A percentile compares a stretch with the other conserved stretches of the same genome.
Evolutionary conservation across 2,797 vertebrate species (phyloP).

Genomic region (Borostomias antarcticus): DNA sequence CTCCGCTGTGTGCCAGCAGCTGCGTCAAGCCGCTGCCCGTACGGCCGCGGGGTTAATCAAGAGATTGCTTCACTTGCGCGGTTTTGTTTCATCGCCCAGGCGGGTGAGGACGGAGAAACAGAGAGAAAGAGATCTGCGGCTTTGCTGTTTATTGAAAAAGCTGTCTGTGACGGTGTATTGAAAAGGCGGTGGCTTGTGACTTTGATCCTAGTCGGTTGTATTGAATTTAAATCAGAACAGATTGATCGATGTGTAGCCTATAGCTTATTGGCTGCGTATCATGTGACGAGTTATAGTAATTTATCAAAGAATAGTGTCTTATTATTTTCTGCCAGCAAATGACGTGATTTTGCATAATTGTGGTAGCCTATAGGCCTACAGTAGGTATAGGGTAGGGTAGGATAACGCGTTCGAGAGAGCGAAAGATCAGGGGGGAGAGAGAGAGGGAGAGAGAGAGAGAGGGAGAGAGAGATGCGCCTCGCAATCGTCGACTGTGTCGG

Average conservation of each 20-base stretch:
- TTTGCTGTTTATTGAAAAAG: slow-evolving; percentile 16
- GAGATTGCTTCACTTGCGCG: slow-evolving; percentile 11
- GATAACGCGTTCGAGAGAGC: slow-evolving; percentile 33
- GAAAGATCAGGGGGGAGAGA: slow-evolving; percentile 32
- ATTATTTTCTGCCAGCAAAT: neutral
- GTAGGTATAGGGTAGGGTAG: neutral
- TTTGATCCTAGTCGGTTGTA: neutral
- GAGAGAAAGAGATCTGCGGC: neutral
- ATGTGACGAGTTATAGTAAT: neutral
- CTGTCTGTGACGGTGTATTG: slow-evolving; percentile 14
- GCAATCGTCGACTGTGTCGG: slow-evolving; percentile 60
- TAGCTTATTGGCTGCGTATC: neutral
- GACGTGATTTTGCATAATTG: neutral
- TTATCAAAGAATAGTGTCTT: neutral
- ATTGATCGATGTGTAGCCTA: neutral
- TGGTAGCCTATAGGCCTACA: neutral
- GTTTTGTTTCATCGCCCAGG: slow-evolving; percentile 10
- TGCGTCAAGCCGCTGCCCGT: slow-evolving; percentile 14
- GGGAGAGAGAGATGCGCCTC: slow-evolving; percentile 28
- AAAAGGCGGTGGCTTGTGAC: neutral
- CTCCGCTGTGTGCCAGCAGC: slow-evolving; percentile 3
- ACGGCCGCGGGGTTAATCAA: slow-evolving; percentile 13
- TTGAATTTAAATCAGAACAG: slow-evolving; percentile 5
- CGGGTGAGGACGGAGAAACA: neutral
- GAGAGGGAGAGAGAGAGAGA: slow-evolving; percentile 35